Base-by-base conservation (phyloP, 2,888 invertebrate genomes). In the Spisula subtruncata region DNA sequence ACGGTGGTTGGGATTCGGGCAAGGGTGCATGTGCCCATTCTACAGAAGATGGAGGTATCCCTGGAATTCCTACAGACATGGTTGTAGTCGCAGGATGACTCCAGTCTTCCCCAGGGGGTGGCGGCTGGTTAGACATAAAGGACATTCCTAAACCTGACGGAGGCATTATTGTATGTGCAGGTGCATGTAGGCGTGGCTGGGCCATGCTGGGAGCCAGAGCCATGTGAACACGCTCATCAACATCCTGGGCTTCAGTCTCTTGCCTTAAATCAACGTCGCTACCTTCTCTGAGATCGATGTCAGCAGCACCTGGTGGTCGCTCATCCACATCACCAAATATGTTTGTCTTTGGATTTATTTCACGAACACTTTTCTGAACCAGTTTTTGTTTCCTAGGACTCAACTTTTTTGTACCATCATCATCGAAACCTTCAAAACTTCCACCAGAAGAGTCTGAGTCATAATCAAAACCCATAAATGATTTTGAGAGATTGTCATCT, bases 381-480 rank as follows among this genome's bases (percentile, higher is more conserved):
- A 90, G 79, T 89, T 91, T 91, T 29, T 89, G 80, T 71, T 91
- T 92, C 81, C 91, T 87, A 32, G 92, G 92, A 85, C 92, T 92
- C 8, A 91, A 75, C n/a, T 88, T 91, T 48, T 90, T 92, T 8
- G 90, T 88, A 48, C 91, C 92, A 89, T 92, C 92, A 86, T 91
- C 89, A 32, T 91, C 91, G 66, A 93, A 93, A 8, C 91, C 92
- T 81, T 94, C 94, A 91, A 92, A 92, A 81, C 91, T 91, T 25
- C 90, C 92, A 35, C 85, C 92, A 51, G 91, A 92, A 6, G 92
- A 92, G 85, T 93, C 94, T 20, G 94, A 94, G 89, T 94, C 94
- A 86, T 94, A 94, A 88, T 94, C 93, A 92, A 94, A 94, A 14
- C 91, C 93, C 60, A 93, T 56, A 29, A 94, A 91, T 29, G 93